These are phyloP conservation scores for Ailuropoda melanoleuca DNA, from an alignment of 2,113 vertebrate species.

Conservation along the genomic window DNA sequence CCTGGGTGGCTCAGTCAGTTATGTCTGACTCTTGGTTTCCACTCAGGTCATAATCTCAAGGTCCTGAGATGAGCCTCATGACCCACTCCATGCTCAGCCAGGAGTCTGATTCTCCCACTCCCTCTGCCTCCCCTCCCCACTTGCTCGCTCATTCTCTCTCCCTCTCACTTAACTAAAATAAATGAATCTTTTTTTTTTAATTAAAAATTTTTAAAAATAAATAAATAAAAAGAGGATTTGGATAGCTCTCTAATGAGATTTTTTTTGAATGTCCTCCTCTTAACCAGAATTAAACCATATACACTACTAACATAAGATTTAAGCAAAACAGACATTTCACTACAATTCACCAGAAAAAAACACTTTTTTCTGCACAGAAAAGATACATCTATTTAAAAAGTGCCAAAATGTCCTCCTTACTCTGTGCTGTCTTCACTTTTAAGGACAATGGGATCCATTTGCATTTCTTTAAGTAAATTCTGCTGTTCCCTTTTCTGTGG, in stretches of 20 bases:
- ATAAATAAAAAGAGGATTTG: neutral
- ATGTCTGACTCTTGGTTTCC: neutral
- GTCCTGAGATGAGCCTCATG: neutral
- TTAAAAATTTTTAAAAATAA: neutral
- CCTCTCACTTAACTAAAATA: neutral
- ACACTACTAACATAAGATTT: neutral
- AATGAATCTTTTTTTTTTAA: neutral
- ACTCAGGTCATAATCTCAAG: neutral
- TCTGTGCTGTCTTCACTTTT: neutral
- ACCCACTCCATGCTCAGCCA: neutral
- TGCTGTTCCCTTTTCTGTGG: neutral
- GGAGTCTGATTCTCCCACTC: neutral
- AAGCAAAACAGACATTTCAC: neutral
- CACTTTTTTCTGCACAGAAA: neutral
- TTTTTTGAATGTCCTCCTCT: neutral
- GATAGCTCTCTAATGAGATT: neutral
- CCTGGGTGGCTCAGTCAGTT: neutral
- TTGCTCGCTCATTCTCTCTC: neutral
- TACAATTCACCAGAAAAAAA: neutral
- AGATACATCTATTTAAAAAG: neutral
- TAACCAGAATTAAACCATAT: neutral
- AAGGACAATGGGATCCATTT: neutral
- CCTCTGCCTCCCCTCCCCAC: neutral
- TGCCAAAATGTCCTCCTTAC: neutral
- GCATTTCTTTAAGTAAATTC: neutral